Percentiles rank a stretch among this genome's conserved stretches.
phyloP scores from a whole-genome alignment of 2,888 invertebrate genomes.

The Eristalis tenax region DNA sequence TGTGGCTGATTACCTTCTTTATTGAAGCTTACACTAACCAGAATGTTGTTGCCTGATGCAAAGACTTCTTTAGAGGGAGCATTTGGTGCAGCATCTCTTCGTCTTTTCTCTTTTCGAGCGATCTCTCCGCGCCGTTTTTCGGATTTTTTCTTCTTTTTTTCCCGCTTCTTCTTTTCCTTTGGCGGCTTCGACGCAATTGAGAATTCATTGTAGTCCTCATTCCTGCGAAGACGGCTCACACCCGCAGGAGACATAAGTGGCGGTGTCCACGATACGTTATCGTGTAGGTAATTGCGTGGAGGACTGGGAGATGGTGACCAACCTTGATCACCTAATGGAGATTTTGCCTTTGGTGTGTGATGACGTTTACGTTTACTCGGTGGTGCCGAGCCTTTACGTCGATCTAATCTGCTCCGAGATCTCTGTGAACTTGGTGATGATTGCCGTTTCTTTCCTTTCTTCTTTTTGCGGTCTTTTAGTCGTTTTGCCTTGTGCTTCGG shows the following conservation, averaged over 20 bases:
- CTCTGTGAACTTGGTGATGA: slow-evolving; percentile 76
- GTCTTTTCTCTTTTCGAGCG: slow-evolving; percentile 79
- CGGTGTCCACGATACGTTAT: slow-evolving; percentile 85
- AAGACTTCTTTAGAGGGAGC: slow-evolving; percentile 94
- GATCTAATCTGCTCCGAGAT: slow-evolving; percentile 72
- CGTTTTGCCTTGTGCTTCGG: slow-evolving; percentile 73
- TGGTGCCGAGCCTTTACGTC: slow-evolving; percentile 76
- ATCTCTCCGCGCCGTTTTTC: slow-evolving; percentile 78
- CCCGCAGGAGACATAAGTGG: slow-evolving; percentile 81
- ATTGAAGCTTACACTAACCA: slow-evolving; percentile 95
- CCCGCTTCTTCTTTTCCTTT: slow-evolving; percentile 79
- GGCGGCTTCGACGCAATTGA: slow-evolving; percentile 59
- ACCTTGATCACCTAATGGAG: slow-evolving; percentile 76
- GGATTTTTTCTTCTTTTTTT: slow-evolving; percentile 77
- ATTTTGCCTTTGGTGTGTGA: slow-evolving; percentile 73
- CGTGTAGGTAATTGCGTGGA: slow-evolving; percentile 77
- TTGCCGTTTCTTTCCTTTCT: slow-evolving; percentile 75
- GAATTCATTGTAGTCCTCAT: slow-evolving; percentile 82
- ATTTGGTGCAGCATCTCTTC: slow-evolving; percentile 80
- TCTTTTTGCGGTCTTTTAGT: slow-evolving; percentile 75
- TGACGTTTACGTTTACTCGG: slow-evolving; percentile 77
- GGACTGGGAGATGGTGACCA: slow-evolving; percentile 85
- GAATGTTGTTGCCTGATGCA: slow-evolving; percentile 95
- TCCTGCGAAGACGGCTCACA: slow-evolving; percentile 81
- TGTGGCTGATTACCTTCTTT: slow-evolving; percentile 82